Base-by-base conservation (phyloP, 2,888 invertebrate genomes). In the Leucozona laternaria region DNA sequence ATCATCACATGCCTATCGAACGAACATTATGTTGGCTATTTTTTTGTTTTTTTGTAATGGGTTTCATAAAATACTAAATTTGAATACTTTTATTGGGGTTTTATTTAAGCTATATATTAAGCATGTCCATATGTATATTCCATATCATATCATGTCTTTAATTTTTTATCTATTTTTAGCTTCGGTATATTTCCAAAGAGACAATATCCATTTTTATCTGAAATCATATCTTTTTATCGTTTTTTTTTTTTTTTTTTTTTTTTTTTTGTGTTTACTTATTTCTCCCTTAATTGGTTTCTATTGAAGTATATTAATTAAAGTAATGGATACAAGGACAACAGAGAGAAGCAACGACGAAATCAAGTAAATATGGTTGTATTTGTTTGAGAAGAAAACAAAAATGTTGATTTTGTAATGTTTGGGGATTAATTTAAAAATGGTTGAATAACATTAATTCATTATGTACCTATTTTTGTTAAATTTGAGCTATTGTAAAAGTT, bases 241-340 rank as follows among this genome's bases (percentile, higher is more conserved):
- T 31, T 28, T 7, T 7, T 22, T 53, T 53, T 15, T n/a, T n/a
- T n/a, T n/a, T n/a, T n/a, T n/a, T n/a, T n/a, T n/a, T n/a, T n/a
- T n/a, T n/a, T n/a, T n/a, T n/a, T n/a, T n/a, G n/a, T n/a, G n/a
- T n/a, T n/a, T 53, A 11, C 1, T 20, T 58, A 11, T 37, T 58
- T 17, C 5, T 37, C 13, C 34, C 58, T 58, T 37, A 37, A 58
- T 58, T 58, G 58, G 20, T 2, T 58, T 58, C 58, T 37, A 34
- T 58, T 58, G 58, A 58, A 20, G 13, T 37, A 15, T 34, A 22
- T 17, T 7, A 34, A 58, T 58, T 37, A 58, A 53, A 53, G 13
- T 37, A 58, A 58, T 58, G 20, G 13, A 37, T 37, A 31, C 57
- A 34, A 58, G 11, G 31, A 58, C 2, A 57, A 50, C 22, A 4